Percentiles rank a stretch among this genome's conserved stretches.
Conservation (phyloP, 1,140 invertebrate genomes). For the Aphis gossypii region DNA sequence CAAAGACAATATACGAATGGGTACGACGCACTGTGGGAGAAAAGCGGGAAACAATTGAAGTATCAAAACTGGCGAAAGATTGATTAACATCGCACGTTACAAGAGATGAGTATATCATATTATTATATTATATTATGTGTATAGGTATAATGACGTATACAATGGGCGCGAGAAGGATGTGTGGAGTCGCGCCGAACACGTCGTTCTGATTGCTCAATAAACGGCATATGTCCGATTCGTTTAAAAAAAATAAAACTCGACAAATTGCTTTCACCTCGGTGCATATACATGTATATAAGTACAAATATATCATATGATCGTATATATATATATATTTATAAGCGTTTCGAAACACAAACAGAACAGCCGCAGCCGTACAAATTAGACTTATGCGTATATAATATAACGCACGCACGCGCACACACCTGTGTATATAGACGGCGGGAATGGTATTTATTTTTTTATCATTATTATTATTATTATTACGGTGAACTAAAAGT, state of each 20-base stretch:
- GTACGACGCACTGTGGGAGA: not conserved
- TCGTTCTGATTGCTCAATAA: constrained; percentile 36
- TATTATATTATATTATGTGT: not conserved
- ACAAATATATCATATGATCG: too few relatives aligned
- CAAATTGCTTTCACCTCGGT: constrained; percentile 44
- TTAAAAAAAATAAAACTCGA: constrained; percentile 26
- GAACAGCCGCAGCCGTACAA: constrained; percentile 6
- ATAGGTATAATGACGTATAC: not conserved
- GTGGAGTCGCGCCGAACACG: not conserved
- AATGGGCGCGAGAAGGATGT: not conserved
- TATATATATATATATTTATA: not conserved
- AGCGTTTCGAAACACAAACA: constrained; percentile 40
- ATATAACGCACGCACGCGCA: not conserved
- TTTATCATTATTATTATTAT: constrained; percentile 26
- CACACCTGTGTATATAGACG: not conserved
- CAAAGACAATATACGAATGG: not conserved
- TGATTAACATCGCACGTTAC: constrained; percentile 22
- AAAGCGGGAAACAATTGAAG: constrained; percentile 1
- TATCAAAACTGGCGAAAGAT: constrained; percentile 21
- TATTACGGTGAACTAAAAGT: constrained; percentile 39
- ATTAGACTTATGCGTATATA: not conserved
- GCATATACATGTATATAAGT: not conserved
- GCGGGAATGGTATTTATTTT: not conserved
- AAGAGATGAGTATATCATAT: not conserved
- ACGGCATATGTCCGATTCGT: constrained; percentile 35